A percentile compares a stretch with the other conserved stretches of the same genome.
Conservation (phyloP, 2,113 vertebrate species). For the Prunella himalayana region DNA sequence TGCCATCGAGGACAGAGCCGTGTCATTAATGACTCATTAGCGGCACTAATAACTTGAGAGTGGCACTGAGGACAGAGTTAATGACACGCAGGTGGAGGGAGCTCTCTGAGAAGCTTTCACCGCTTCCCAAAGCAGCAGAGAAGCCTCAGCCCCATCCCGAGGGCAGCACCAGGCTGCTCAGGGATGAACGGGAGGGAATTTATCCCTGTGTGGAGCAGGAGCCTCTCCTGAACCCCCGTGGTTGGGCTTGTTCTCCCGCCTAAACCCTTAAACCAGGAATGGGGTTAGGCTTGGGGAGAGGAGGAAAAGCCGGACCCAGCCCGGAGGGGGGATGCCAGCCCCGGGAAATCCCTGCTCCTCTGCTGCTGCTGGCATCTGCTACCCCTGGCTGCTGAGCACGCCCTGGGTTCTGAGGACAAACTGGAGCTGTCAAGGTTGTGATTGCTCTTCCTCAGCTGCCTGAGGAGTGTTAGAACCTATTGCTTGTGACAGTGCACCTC, state of each 20-base stretch:
- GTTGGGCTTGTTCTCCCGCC: neutral
- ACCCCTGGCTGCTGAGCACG: neutral
- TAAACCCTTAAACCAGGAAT: neutral
- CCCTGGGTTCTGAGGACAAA: conserved; percentile 15
- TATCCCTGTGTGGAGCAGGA: neutral
- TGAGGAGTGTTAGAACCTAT: conserved; percentile 28
- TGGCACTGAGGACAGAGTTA: neutral
- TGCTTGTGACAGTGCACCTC: conserved; percentile 56
- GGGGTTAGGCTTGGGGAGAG: neutral
- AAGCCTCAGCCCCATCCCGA: neutral
- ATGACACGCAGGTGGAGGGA: neutral
- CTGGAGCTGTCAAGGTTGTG: neutral
- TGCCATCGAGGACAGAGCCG: neutral
- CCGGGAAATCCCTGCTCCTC: neutral
- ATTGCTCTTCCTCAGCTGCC: neutral
- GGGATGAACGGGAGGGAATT: neutral
- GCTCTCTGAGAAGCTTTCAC: neutral
- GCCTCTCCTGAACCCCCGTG: neutral
- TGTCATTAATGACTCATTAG: neutral
- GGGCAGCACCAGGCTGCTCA: neutral
- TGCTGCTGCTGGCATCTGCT: neutral
- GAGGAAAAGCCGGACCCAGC: neutral
- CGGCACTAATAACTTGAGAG: neutral
- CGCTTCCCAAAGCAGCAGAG: neutral
- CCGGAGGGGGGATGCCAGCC: neutral